These are phyloP conservation scores for Nothobranchius furzeri DNA, from an alignment of 2,113 vertebrate genomes.

Conservation along the genomic window DNA sequence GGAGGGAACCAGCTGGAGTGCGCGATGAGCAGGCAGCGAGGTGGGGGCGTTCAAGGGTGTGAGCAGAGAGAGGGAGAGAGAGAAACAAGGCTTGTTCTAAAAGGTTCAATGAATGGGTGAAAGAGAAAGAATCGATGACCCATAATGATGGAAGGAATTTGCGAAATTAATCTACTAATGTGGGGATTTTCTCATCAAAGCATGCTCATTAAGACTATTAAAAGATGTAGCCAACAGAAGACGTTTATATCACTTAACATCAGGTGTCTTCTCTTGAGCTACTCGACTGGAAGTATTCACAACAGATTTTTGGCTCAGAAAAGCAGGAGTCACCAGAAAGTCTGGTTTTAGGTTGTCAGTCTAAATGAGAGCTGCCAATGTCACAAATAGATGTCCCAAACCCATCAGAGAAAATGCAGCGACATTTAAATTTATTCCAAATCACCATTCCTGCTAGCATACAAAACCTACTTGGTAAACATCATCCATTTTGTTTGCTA, in stretches of 20 bases:
- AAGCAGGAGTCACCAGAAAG: no score
- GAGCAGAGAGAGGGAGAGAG: neutral
- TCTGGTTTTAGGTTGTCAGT: no score
- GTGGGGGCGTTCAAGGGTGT: constrained; percentile 4
- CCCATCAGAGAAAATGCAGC: no score
- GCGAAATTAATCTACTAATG: constrained; percentile 8
- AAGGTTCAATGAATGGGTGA: constrained; percentile 46
- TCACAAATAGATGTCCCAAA: no score
- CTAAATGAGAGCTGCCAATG: no score
- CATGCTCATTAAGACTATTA: constrained; percentile 24
- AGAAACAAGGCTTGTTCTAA: constrained; percentile 23
- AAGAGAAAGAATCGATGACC: constrained; percentile 45
- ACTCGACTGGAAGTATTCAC: constrained; percentile 63
- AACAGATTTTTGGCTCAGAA: constrained; percentile 32
- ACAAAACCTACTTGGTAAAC: no score
- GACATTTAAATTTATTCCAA: no score
- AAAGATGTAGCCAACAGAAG: constrained; percentile 16
- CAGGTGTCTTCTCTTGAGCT: constrained; percentile 48
- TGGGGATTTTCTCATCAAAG: constrained; percentile 21
- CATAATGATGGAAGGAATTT: constrained; percentile 36
- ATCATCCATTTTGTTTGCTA: no score
- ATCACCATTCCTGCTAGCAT: no score
- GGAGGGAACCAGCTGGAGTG: constrained; percentile 69
- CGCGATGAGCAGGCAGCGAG: constrained; percentile 33
- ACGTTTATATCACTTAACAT: constrained; percentile 46